Conservation (phyloP, 2,797 vertebrate species). For the Ctenosaura bakeri region DNA sequence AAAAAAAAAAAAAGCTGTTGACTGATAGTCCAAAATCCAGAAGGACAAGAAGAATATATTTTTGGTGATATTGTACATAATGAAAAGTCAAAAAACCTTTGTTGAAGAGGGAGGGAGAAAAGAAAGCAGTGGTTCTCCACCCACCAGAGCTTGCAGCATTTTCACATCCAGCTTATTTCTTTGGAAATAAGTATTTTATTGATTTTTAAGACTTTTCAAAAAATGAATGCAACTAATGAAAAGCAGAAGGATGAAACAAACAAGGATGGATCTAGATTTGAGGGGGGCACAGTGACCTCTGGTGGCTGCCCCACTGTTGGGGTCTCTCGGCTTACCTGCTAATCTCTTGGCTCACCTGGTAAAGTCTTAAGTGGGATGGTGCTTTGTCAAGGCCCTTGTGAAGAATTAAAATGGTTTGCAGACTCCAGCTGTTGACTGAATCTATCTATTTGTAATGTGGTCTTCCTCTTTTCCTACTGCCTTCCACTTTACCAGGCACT, state of each 20-base stretch:
- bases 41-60: conserved; percentile 20
- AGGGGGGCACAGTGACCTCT: background rate
- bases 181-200: background rate
- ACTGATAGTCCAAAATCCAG: conserved; percentile 42
- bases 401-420: no score
- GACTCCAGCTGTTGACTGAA: no score
- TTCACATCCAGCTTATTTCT: background rate
- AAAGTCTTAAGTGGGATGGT: background rate
- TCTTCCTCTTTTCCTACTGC: no score
- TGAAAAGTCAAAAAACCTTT: conserved; percentile 4
- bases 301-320: background rate
- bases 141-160: background rate
- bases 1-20: conserved; percentile 6
- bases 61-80: background rate
- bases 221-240: background rate
- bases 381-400: background rate
- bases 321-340: background rate
- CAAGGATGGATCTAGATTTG: background rate
- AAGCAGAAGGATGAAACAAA: background rate
- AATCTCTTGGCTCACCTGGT: background rate
- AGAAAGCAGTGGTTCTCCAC: no score
- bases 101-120: no score
- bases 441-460: no score
- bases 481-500: no score
- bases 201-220: background rate